Base-by-base conservation (phyloP, 2,888 invertebrate species). In the Lasioglossum villosulum region DNA sequence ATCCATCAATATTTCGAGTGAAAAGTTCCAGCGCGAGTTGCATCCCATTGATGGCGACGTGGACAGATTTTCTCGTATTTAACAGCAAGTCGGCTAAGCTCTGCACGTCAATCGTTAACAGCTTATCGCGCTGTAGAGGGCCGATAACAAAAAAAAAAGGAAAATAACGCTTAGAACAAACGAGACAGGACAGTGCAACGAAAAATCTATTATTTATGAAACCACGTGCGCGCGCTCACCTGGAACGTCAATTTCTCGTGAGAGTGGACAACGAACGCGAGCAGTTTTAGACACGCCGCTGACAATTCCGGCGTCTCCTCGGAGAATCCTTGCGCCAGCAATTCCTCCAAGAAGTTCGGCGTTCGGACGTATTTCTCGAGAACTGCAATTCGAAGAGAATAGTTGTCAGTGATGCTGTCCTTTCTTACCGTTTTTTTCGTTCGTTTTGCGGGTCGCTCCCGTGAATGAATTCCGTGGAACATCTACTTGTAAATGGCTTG, bases 11-110 rank as follows among this genome's bases (percentile, higher is more conserved):
- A 73, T 83, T 83, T 78, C 80, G 78, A 72, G 71, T 91, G 48
- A 91, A 83, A 74, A 91, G 76, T 73, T 90, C 87, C 74, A 85
- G 70, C 63, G 78, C 30, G 48, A 91, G 81, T 79, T 85, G 83
- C 78, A 89, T 86, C 59, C 39, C 89, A n/a, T 82, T 87, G 66
- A 59, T 73, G 45, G 73, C 72, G 37, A 39, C 78, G 52, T 52
- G 59, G 39, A 71, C 68, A 30, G 83, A 84, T 59, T 72, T 73
- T 70, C 75, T 77, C 27, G 81, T 68, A 27, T 82, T 71, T 34
- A 75, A 70, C 48, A 92, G 66, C 59, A 90, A 76, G 16, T 84
- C 75, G 14, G 78, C 48, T 23, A 92, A 75, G n/a, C 82, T 78
- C 63, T 85, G 80, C 45, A 80, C 83, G 56, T 77, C 75, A 34